Conservation (phyloP, 2,888 invertebrate genomes). For the Tenthredo amoena region DNA sequence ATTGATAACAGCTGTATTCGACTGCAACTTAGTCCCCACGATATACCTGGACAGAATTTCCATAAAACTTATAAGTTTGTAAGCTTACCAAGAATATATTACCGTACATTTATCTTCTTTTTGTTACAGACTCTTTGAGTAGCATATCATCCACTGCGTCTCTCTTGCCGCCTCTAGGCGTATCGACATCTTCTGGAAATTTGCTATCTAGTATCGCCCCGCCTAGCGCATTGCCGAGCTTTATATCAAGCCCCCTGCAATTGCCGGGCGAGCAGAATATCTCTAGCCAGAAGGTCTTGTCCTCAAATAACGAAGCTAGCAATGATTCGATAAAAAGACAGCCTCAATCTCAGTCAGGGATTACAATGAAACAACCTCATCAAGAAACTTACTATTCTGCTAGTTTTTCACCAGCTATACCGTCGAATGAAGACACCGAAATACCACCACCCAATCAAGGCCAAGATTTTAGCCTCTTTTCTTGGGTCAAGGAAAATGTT, state of each 20-base stretch:
- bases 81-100: not conserved
- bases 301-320: conserved; percentile 48
- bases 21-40: not conserved
- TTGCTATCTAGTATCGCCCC: conserved; percentile 85
- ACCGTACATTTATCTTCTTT: not conserved
- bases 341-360: conserved; percentile 51
- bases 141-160: conserved; percentile 77
- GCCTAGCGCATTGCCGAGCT: conserved; percentile 85
- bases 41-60: not conserved
- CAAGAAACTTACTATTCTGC: conserved; percentile 56
- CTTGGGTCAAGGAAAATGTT: conserved; percentile 87
- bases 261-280: conserved; percentile 21
- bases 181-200: conserved; percentile 80
- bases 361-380: conserved; percentile 60
- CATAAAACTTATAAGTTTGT: not conserved
- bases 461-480: conserved; percentile 82
- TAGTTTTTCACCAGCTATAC: conserved; percentile 52
- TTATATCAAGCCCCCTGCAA: conserved; percentile 79
- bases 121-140: conserved; percentile 74
- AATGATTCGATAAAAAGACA: conserved; percentile 55
- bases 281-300: conserved; percentile 43
- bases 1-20: conserved; percentile 2
- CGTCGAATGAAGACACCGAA: conserved; percentile 50
- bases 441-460: conserved; percentile 59
- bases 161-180: conserved; percentile 77